phyloP scores from a whole-genome alignment of 2,888 invertebrate species.

The Leptopilina drosophilae region DNA sequence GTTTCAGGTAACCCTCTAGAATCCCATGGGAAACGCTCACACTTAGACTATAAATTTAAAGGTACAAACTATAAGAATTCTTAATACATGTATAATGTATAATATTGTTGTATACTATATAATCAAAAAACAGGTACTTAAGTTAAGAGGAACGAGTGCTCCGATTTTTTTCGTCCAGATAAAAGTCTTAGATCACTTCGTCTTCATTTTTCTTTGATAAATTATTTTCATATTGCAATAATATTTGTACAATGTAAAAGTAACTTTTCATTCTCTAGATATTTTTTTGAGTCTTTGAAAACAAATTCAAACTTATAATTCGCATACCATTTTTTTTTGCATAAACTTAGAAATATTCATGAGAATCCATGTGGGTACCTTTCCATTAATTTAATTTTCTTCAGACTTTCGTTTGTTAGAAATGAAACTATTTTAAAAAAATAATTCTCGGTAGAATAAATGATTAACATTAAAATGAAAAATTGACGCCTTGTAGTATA shows the following conservation, averaged over 20 bases:
- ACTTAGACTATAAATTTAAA: constrained; percentile 32
- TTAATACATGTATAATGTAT: constrained; percentile 21
- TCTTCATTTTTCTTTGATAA: constrained; percentile 18
- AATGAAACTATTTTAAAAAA: background rate
- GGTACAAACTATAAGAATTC: constrained; percentile 31
- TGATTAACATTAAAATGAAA: too few species aligned
- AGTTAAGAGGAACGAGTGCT: constrained; percentile 17
- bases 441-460: too few species aligned
- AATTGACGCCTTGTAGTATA: too few species aligned
- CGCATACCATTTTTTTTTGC: background rate
- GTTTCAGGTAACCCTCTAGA: constrained; percentile 22
- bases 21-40: constrained; percentile 32
- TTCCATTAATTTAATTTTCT: background rate
- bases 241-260: background rate
- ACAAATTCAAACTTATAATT: background rate
- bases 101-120: constrained; percentile 14
- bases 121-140: constrained; percentile 39
- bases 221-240: constrained; percentile 21
- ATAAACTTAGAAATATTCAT: constrained; percentile 4
- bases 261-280: background rate
- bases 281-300: background rate
- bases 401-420: background rate
- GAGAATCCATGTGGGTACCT: background rate
- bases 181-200: constrained; percentile 11
- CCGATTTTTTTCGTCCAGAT: constrained; percentile 14